Evolutionary conservation across 2,888 invertebrate genomes (phyloP), one percentile per base, ranked within the genome.

Genomic region (Caenorhabditis imperialis): DNA sequence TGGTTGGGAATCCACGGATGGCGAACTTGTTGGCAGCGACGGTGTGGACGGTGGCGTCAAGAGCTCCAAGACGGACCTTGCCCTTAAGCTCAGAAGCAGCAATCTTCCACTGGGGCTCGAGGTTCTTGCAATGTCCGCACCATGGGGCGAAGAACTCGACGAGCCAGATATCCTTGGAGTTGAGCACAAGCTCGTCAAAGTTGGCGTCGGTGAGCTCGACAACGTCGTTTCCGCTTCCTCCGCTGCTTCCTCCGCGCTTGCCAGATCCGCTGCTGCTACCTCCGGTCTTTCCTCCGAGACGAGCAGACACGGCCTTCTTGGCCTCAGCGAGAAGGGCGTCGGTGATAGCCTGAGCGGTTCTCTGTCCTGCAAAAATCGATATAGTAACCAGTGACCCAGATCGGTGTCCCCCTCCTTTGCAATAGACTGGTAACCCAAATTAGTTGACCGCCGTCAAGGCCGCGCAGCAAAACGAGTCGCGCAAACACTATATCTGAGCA

Each of bases 1-100:
- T 98, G 33, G 97, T 96, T 2, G 98, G 98, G 90, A 95, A 98
- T 0, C 98, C 97, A 81, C 93, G 92, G 33, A 98, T 87, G 81
- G 92, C 92, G 89, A 93, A 98, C 87, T 93, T 92, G 79, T 92
- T 91, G 0, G 96, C 94, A 89, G 93, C 94, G 14, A 90, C 89
- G 72, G 92, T 92, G 90, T 99, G 93, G 0, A 93, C 93, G 0
- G 98, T 99, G 0, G 98, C 96, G 90, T 99, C 99, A 0, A 99
- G 89, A 3, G 97, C 96, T 70, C 97, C 99, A 18, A 99, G 89
- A 72, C 82, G 65, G 53, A 91, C 89, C 91, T 97, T 97, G 85
- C 97, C 98, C 90, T 95, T 96, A 20, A 99, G 92, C 88, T 96
- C 93, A 4, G 92, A 91, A 18, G 99, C 98, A 1, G 99, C 99